phyloP scores from a whole-genome alignment of 2,888 invertebrate species.

The Nomada lathburiana region DNA sequence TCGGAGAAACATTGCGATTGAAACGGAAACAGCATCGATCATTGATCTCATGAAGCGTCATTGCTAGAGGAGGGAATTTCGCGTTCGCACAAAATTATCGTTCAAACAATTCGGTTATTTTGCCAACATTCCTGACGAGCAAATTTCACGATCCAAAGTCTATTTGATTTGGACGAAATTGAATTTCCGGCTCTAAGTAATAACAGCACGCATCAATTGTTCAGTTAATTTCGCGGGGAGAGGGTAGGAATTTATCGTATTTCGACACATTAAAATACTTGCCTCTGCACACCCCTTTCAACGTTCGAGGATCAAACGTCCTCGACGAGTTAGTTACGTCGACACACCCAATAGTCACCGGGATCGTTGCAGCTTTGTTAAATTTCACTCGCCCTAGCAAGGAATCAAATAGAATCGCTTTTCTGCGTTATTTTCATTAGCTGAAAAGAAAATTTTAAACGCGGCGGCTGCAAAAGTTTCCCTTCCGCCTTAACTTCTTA shows the following conservation, averaged over 20 bases:
- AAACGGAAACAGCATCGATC: background rate
- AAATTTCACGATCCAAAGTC: background rate
- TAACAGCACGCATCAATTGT: background rate
- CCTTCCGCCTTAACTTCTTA: background rate
- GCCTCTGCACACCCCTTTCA: background rate
- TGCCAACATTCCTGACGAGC: background rate
- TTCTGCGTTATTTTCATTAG: too few species aligned
- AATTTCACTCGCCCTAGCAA: background rate
- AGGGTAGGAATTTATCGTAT: background rate
- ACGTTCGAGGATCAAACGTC: background rate
- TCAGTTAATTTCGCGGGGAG: slow-evolving; percentile 5
- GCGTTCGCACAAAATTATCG: too few species aligned
- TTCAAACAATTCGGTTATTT: too few species aligned
- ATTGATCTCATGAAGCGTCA: background rate
- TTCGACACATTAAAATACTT: slow-evolving; percentile 14
- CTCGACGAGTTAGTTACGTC: background rate
- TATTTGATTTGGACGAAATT: background rate
- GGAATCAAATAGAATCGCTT: too few species aligned
- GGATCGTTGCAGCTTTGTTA: background rate
- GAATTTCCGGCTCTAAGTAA: slow-evolving; percentile 11
- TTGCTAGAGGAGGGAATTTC: too few species aligned
- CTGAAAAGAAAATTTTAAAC: background rate
- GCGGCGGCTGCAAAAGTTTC: background rate
- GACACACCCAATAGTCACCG: background rate
- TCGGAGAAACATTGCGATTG: too few species aligned